These are phyloP conservation scores for Struthidea cinerea DNA, from an alignment of 2,113 vertebrate species.

Conservation along the genomic window DNA sequence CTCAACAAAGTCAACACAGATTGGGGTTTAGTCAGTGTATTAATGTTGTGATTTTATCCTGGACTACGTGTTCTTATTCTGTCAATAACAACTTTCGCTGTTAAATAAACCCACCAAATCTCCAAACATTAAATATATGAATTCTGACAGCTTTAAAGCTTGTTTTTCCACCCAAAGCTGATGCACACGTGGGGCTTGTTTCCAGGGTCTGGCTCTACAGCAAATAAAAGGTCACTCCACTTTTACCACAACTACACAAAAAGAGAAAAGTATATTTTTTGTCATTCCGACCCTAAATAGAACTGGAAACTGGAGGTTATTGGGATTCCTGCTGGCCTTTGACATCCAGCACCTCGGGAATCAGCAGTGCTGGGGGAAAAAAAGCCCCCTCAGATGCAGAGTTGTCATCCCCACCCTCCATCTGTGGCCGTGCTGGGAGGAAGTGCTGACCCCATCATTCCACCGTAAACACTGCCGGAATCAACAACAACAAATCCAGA, in stretches of 20 bases:
- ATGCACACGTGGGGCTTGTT: not conserved
- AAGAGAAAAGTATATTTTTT: not conserved
- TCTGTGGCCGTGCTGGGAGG: slow-evolving; percentile 7
- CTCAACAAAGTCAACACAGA: not conserved
- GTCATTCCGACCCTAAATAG: not conserved
- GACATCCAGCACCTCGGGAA: slow-evolving; percentile 20
- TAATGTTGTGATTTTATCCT: not conserved
- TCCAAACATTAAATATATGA: not conserved
- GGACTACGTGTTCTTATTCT: not conserved
- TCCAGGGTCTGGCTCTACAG: not conserved
- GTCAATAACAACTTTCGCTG: not conserved
- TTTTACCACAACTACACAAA: not conserved
- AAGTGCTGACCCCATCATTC: slow-evolving; percentile 27
- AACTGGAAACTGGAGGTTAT: not conserved
- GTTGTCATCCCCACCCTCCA: slow-evolving; percentile 48
- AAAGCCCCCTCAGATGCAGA: not conserved
- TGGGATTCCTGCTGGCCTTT: slow-evolving; percentile 30
- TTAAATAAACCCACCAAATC: slow-evolving; percentile 10
- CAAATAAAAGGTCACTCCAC: not conserved
- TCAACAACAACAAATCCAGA: slow-evolving; percentile 45
- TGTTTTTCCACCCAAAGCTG: not conserved
- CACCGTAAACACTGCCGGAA: not conserved
- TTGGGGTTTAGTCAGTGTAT: not conserved
- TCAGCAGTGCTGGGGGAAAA: not conserved
- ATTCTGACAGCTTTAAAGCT: slow-evolving; percentile 1